Percentiles rank a stretch among this genome's conserved stretches.
These are phyloP conservation scores for Dicranocentrus wangi DNA, from an alignment of 2,888 invertebrate genomes.

Conservation along the genomic window DNA sequence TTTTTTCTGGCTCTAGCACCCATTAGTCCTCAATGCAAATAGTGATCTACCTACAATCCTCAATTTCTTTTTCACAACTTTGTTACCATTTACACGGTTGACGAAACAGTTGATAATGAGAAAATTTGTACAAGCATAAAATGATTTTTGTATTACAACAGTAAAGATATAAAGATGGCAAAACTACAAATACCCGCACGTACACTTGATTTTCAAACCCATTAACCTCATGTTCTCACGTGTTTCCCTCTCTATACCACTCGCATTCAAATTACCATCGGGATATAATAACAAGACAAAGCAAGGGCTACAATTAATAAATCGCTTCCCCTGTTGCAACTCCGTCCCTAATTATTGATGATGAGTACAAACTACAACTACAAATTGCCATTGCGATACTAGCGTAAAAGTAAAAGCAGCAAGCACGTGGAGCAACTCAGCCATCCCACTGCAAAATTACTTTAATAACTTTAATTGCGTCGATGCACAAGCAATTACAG, in stretches of 20 bases:
- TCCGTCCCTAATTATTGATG: not conserved
- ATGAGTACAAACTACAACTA: not conserved
- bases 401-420: not conserved
- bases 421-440: not conserved
- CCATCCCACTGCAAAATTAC: not conserved
- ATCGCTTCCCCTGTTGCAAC: no score
- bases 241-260: not conserved
- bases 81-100: constrained; percentile 58
- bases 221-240: constrained; percentile 9
- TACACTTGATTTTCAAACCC: no score
- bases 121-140: not conserved
- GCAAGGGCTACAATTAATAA: not conserved
- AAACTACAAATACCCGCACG: no score
- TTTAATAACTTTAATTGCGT: not conserved
- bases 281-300: not conserved
- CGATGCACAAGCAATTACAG: not conserved
- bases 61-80: constrained; percentile 22
- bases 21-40: not conserved
- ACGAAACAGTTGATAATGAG: constrained; percentile 10
- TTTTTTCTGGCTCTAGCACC: not conserved
- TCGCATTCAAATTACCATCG: not conserved
- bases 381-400: not conserved
- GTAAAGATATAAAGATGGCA: no score
- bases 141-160: not conserved
- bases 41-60: not conserved